These are phyloP conservation scores for Parnassius glacialis DNA, from an alignment of 2,888 invertebrate species.

Conservation along the genomic window DNA sequence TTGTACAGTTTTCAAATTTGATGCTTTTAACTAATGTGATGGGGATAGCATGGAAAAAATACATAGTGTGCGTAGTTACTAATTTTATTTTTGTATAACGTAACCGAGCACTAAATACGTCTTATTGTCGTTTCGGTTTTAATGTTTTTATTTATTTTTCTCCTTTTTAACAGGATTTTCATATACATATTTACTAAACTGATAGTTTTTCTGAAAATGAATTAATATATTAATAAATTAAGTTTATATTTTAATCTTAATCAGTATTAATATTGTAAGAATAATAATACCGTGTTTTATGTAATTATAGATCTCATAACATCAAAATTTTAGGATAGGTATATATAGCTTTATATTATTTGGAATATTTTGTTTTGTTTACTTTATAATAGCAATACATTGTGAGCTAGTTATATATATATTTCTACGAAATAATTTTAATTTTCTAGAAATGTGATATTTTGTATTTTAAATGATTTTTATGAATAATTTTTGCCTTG, in stretches of 20 bases:
- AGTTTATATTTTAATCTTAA: constrained; percentile 27
- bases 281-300: constrained; percentile 35
- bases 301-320: constrained; percentile 41
- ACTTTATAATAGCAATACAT: not conserved
- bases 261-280: constrained; percentile 59
- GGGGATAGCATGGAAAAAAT: no score
- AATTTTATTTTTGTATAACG: no score
- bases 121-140: no score
- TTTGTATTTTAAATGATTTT: constrained; percentile 6
- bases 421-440: constrained; percentile 1
- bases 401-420: constrained; percentile 1
- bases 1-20: no score
- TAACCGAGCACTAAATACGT: no score
- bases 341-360: constrained; percentile 11
- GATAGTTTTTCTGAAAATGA: no score
- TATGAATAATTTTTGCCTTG: not conserved
- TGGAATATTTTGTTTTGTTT: constrained; percentile 5
- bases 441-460: constrained; percentile 16
- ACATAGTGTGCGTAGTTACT: no score
- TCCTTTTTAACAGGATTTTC: no score
- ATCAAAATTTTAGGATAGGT: constrained; percentile 36
- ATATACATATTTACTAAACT: no score
- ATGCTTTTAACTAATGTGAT: no score
- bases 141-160: no score
- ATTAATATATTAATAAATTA: not conserved